Conservation (phyloP, 2,888 invertebrate species). For the Ormyrus nitidulus region DNA sequence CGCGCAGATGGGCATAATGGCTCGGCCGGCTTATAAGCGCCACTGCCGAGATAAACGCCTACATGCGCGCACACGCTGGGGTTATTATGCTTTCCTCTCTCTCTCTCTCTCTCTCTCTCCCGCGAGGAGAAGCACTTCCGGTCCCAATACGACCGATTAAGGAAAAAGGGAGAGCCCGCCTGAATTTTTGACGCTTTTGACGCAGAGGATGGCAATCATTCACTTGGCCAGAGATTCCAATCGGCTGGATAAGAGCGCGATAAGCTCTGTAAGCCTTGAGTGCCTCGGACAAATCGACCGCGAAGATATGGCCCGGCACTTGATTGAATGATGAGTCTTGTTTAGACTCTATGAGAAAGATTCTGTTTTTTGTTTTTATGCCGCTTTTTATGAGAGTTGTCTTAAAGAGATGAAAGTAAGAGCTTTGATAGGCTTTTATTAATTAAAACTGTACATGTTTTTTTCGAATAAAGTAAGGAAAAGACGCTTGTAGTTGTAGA, state of each 20-base stretch:
- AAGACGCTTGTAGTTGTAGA: too few relatives aligned
- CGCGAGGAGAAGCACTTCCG: constrained; percentile 46
- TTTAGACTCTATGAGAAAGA: neutral
- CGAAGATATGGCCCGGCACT: neutral
- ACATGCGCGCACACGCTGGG: too few relatives aligned
- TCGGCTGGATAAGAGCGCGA: neutral
- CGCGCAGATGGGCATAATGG: constrained; percentile 73
- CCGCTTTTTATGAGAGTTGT: neutral
- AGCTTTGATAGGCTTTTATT: neutral
- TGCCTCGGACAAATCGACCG: constrained; percentile 21
- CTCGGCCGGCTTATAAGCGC: constrained; percentile 57
- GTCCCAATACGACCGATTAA: constrained; percentile 33
- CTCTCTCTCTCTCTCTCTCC: constrained; percentile 17
- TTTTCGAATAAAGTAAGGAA: too few relatives aligned
- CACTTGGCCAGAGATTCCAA: constrained; percentile 17
- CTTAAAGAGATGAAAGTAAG: neutral
- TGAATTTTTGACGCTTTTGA: neutral
- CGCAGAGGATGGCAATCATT: constrained; percentile 14
- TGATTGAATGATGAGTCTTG: constrained; percentile 21
- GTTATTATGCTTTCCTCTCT: neutral
- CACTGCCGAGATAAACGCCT: neutral
- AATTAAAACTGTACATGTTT: too few relatives aligned
- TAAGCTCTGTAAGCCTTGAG: constrained; percentile 12
- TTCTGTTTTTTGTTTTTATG: neutral
- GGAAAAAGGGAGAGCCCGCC: neutral